These are phyloP conservation scores for Polydrusus pterygomalis DNA, from an alignment of 2,888 invertebrate species.

Conservation along the genomic window DNA sequence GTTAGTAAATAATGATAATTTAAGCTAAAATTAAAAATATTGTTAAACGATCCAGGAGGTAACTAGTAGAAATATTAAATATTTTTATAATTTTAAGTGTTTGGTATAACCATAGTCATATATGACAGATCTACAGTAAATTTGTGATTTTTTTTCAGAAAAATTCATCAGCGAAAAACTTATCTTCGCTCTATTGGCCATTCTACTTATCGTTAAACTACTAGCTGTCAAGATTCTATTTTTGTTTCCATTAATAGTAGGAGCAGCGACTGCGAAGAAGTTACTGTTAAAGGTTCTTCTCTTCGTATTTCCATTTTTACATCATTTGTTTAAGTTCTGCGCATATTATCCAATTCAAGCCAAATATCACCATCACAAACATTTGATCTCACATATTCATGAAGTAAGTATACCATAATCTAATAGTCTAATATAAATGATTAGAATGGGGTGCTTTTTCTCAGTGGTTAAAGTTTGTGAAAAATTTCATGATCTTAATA, in stretches of 20 bases:
- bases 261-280: slow-evolving; percentile 89
- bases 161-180: slow-evolving; percentile 86
- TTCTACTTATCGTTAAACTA: slow-evolving; percentile 85
- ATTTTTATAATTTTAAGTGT: too few species aligned
- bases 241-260: slow-evolving; percentile 85
- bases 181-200: slow-evolving; percentile 81
- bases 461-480: too few species aligned
- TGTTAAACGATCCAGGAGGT: too few species aligned
- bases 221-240: slow-evolving; percentile 88
- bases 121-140: too few species aligned
- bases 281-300: slow-evolving; percentile 86
- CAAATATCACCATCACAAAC: slow-evolving; percentile 81
- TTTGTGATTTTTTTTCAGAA: slow-evolving; percentile 72
- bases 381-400: slow-evolving; percentile 62
- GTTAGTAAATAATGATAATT: too few species aligned
- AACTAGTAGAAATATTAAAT: too few species aligned
- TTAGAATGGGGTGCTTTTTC: too few species aligned
- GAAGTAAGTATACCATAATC: slow-evolving; percentile 45
- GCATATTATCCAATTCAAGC: slow-evolving; percentile 86
- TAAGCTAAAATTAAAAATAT: too few species aligned
- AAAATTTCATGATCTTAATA: too few species aligned
- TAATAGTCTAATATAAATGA: too few species aligned
- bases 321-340: slow-evolving; percentile 89
- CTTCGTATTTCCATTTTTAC: slow-evolving; percentile 87
- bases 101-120: too few species aligned